Conservation (phyloP, 2,888 invertebrate genomes). For the Pasiphila rectangulata region DNA sequence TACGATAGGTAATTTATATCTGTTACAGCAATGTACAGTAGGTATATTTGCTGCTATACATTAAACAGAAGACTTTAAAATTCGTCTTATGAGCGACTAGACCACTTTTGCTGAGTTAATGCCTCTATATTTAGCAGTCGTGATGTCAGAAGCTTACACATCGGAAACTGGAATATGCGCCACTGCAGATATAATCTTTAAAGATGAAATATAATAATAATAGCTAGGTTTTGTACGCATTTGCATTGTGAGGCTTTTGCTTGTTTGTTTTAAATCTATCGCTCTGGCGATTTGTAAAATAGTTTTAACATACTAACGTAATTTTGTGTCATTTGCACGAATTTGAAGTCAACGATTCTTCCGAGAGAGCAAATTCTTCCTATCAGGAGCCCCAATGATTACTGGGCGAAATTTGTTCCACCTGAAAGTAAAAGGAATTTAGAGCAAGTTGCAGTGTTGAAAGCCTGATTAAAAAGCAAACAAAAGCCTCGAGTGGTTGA, state of each 20-base stretch:
- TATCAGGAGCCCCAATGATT: too few species aligned
- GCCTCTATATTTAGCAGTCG: constrained; percentile 55
- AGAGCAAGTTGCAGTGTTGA: constrained; percentile 19
- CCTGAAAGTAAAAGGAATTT: too few species aligned
- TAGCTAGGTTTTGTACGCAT: constrained; percentile 3
- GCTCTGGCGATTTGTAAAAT: too few species aligned
- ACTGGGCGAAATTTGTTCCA: too few species aligned
- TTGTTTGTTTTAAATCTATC: constrained; percentile 7
- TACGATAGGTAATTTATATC: background rate
- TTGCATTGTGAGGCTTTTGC: background rate
- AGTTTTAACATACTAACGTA: too few species aligned
- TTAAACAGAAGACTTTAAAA: constrained; percentile 29
- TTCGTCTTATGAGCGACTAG: constrained; percentile 33
- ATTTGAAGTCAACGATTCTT: constrained; percentile 1
- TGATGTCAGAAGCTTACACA: constrained; percentile 56
- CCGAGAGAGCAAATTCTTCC: too few species aligned
- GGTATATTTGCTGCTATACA: background rate
- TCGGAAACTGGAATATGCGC: constrained; percentile 55
- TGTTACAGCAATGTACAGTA: background rate
- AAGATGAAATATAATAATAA: constrained; percentile 9
- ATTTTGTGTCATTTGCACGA: background rate
- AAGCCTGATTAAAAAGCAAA: constrained; percentile 64
- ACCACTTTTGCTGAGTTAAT: constrained; percentile 55
- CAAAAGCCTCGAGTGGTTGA: constrained; percentile 50
- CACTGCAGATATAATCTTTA: constrained; percentile 39